phyloP scores from a whole-genome alignment of 2,888 invertebrate genomes.

The Portevinia maculata region DNA sequence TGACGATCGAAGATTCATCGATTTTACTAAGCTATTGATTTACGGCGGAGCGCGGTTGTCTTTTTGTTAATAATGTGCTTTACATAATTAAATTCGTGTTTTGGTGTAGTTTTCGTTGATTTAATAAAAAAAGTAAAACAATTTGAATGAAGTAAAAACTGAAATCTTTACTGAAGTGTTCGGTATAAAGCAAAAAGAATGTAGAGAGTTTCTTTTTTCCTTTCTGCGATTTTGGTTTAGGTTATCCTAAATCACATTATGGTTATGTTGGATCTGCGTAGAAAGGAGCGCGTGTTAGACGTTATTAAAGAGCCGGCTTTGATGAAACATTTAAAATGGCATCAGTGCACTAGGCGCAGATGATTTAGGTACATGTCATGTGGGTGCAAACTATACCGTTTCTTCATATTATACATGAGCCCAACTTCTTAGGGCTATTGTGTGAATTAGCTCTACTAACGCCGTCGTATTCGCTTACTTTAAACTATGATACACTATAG shows the following conservation, averaged over 20 bases:
- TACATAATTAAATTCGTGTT: not conserved
- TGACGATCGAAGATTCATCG: not conserved
- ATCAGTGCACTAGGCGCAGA: too few relatives aligned
- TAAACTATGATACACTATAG: too few relatives aligned
- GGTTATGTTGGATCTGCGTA: not conserved
- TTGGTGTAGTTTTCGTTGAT: not conserved
- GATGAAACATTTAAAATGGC: too few relatives aligned
- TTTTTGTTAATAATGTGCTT: not conserved
- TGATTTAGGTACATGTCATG: too few relatives aligned
- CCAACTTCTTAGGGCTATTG: too few relatives aligned
- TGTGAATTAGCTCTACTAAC: too few relatives aligned
- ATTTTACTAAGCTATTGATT: not conserved
- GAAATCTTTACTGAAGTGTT: not conserved
- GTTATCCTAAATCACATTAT: too few relatives aligned
- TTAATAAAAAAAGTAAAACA: too few relatives aligned
- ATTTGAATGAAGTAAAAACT: not conserved
- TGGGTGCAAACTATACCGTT: not conserved
- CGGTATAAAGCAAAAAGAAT: not conserved
- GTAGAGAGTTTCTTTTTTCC: not conserved
- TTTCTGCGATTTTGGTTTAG: not conserved
- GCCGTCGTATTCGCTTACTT: too few relatives aligned
- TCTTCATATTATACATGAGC: too few relatives aligned
- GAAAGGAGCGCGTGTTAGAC: not conserved
- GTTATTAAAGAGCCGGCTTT: not conserved
- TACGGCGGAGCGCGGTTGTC: not conserved